Evolutionary conservation across 2,888 invertebrate genomes (phyloP), one percentile per base, ranked within the genome.

Genomic region (Tupiocoris notatus): DNA sequence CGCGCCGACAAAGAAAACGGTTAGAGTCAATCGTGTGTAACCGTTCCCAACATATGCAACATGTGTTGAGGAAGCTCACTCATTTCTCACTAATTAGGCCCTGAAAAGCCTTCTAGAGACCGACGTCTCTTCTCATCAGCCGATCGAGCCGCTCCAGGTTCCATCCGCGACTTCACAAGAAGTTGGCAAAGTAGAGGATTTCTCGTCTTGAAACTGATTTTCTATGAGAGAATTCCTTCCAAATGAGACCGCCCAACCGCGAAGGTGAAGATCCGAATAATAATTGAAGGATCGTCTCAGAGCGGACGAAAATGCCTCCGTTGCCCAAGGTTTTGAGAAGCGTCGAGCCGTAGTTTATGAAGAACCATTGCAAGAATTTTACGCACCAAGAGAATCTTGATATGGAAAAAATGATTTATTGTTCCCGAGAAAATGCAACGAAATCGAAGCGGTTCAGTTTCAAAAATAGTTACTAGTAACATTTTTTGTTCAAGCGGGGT

Each of bases 11-110:
- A 61, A 62, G 39, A 61, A 73, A 73, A 73, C 39, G 39, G 39
- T 39, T 2, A 18, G 63, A 71, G 39, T 73, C 73, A 73, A 73
- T 73, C 56, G 73, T 21, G 73, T 73, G 73, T 73, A 62, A 73
- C 73, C 65, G 73, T 73, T 73, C 73, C 63, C 73, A 73, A 73
- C 73, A 73, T 73, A 73, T 73, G 73, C 73, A 73, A 62, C 73
- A 73, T 73, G 39, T 73, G 73, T 63, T 62, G 73, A 61, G 63
- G 73, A 62, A 39, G 63, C 39, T 39, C 21, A 7, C 20, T 61
- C 63, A 73, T 73, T 73, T 62, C 73, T 62, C 54, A 73, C 73
- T 73, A 73, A 73, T 73, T 73, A 62, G 73, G n/a, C 24, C 24
- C 39, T 25, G 18, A 18, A 63, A 23, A 20, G 64, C 64, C 21